Percentiles rank a stretch among this genome's conserved stretches.
These are phyloP conservation scores for Rattus rattus DNA, from an alignment of 2,113 vertebrate species.

Conservation along the genomic window DNA sequence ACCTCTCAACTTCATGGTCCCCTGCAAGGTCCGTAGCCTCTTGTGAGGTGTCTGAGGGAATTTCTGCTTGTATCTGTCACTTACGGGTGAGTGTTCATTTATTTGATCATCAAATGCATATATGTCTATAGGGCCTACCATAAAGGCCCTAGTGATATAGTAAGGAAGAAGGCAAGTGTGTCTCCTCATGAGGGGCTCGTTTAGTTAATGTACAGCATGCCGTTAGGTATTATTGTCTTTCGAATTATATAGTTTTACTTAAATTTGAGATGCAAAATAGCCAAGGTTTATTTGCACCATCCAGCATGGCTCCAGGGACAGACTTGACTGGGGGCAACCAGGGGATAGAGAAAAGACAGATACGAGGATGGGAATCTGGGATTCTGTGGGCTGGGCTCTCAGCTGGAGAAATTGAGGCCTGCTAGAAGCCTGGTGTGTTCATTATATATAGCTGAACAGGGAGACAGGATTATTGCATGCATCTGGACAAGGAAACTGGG, in stretches of 20 bases:
- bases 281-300: neutral
- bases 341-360: neutral
- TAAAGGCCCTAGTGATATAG: neutral
- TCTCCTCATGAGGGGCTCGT: neutral
- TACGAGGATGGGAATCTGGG: neutral
- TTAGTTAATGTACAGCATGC: neutral
- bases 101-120: neutral
- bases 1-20: neutral
- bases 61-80: constrained; percentile 13
- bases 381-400: neutral
- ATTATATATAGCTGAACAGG: neutral
- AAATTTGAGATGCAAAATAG: neutral
- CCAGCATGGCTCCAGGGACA: neutral
- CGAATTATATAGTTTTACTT: constrained; percentile 1
- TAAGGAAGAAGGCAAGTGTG: neutral
- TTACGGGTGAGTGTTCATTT: neutral
- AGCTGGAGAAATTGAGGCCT: neutral
- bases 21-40: neutral
- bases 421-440: neutral
- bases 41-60: neutral
- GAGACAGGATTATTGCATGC: neutral
- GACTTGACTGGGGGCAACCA: neutral
- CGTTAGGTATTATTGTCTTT: neutral
- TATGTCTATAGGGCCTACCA: neutral
- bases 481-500: neutral